These are phyloP conservation scores for Micropterix aruncella DNA, from an alignment of 2,888 invertebrate species.

Conservation along the genomic window DNA sequence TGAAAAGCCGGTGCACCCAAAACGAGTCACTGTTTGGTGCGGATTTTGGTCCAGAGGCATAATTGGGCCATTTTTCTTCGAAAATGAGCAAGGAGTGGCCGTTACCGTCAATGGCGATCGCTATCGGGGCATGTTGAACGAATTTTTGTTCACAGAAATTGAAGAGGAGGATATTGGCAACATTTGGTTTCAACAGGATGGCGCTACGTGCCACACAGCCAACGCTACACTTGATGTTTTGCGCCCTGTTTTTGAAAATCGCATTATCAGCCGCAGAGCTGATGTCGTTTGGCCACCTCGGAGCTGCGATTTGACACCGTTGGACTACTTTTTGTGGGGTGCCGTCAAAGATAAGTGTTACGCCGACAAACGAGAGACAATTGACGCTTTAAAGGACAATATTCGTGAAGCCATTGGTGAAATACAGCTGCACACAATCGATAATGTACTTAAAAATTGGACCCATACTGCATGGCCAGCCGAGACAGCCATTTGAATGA, in stretches of 20 bases:
- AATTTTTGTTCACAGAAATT: constrained; percentile 15
- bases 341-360: not conserved
- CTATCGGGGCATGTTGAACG: constrained; percentile 15
- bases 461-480: not conserved
- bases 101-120: constrained; percentile 17
- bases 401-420: not conserved
- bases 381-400: not conserved
- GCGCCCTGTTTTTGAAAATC: constrained; percentile 12
- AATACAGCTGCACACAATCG: not conserved
- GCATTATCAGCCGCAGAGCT: not conserved
- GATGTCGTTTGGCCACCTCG: not conserved
- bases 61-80: constrained; percentile 18
- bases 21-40: constrained; percentile 20
- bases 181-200: constrained; percentile 15
- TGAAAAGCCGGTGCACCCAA: constrained; percentile 17
- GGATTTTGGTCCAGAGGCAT: constrained; percentile 19
- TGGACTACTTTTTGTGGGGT: not conserved
- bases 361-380: not conserved
- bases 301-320: not conserved
- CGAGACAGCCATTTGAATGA: not conserved
- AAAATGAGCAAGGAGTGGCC: constrained; percentile 16
- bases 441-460: not conserved
- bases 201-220: constrained; percentile 16
- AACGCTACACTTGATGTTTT: constrained; percentile 15
- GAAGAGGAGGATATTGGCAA: constrained; percentile 11